Percentiles rank a stretch among this genome's conserved stretches.
These are phyloP conservation scores for Scaptomyza graminum DNA, from an alignment of 1,140 invertebrate genomes.

Conservation along the genomic window DNA sequence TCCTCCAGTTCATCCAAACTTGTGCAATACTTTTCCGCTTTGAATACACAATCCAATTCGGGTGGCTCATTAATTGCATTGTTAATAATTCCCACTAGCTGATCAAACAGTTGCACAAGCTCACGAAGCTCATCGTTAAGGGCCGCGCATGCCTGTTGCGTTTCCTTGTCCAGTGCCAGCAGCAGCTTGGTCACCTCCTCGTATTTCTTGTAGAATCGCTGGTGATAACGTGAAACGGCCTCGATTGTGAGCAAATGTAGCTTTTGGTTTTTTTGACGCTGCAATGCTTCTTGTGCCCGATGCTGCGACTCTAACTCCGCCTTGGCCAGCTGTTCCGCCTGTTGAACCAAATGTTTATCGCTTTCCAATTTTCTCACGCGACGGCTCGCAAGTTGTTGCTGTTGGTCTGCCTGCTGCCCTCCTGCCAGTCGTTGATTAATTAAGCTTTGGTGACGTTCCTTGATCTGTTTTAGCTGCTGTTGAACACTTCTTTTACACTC, in stretches of 20 bases:
- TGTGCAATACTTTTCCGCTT: conserved; percentile 62
- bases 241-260: conserved; percentile 65
- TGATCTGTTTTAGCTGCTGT: conserved; percentile 52
- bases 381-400: background rate
- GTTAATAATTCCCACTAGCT: conserved; percentile 58
- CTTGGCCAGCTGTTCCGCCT: conserved; percentile 56
- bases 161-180: conserved; percentile 63
- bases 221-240: conserved; percentile 64
- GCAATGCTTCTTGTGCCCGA: conserved; percentile 39
- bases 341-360: conserved; percentile 40
- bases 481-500: conserved; percentile 60
- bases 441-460: conserved; percentile 44
- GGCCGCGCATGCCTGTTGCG: conserved; percentile 52
- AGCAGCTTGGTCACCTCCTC: conserved; percentile 61
- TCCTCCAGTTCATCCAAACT: conserved; percentile 46
- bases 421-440: background rate
- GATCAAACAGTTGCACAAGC: conserved; percentile 63
- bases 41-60: conserved; percentile 50
- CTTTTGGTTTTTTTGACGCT: conserved; percentile 53
- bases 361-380: conserved; percentile 30
- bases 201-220: conserved; percentile 61
- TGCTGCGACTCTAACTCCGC: conserved; percentile 58
- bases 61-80: conserved; percentile 47
- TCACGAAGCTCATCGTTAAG: conserved; percentile 69
- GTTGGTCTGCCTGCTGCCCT: conserved; percentile 13